These are phyloP conservation scores for Dipodomys merriami DNA, from an alignment of 2,113 vertebrate species.

Conservation along the genomic window DNA sequence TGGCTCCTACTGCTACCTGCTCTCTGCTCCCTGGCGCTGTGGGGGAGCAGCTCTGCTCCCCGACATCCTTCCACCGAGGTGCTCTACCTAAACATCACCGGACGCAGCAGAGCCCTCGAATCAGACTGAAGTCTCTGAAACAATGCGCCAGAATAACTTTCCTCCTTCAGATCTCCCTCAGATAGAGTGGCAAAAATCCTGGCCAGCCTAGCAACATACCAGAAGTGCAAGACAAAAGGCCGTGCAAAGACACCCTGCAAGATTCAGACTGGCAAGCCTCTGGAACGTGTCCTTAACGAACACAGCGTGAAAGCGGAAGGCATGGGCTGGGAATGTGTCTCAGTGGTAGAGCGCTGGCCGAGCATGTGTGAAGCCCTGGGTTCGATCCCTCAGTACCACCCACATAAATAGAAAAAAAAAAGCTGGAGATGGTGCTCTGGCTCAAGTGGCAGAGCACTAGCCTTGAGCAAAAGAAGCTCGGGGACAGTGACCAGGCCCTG, in stretches of 20 bases:
- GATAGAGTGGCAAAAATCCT: not conserved
- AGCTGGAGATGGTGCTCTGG: too few relatives aligned
- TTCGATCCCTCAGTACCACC: too few relatives aligned
- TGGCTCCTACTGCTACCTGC: not conserved
- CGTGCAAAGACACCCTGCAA: fast-evolving
- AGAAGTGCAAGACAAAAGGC: not conserved
- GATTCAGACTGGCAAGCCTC: not conserved
- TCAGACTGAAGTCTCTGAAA: not conserved
- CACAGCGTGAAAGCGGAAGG: not conserved
- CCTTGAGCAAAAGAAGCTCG: too few relatives aligned
- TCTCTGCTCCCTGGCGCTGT: not conserved
- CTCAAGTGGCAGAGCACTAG: too few relatives aligned
- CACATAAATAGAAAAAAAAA: too few relatives aligned
- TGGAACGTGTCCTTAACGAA: too few relatives aligned
- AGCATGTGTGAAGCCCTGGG: too few relatives aligned
- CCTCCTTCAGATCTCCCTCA: not conserved
- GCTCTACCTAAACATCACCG: too few relatives aligned
- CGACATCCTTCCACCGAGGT: not conserved
- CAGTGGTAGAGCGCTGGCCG: too few relatives aligned
- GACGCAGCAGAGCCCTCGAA: too few relatives aligned
- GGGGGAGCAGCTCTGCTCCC: not conserved
- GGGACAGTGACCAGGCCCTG: too few relatives aligned
- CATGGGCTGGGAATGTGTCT: too few relatives aligned
- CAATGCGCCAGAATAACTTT: not conserved
- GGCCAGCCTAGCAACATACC: not conserved